These are phyloP conservation scores for Myoxocephalus aenaeus DNA, from an alignment of 2,797 vertebrate species.

Conservation along the genomic window DNA sequence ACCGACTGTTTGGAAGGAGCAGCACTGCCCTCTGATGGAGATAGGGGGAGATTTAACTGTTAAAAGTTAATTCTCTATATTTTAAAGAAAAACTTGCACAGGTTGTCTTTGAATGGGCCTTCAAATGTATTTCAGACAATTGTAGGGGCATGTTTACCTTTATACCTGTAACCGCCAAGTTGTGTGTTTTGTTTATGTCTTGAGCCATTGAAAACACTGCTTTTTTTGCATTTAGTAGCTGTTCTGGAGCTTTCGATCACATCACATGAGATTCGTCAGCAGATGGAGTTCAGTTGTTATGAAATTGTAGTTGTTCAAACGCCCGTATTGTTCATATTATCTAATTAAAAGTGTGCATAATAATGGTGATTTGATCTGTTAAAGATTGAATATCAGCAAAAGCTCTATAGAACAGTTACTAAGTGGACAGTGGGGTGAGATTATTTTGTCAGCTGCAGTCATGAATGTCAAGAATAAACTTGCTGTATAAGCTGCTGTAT, in stretches of 20 bases:
- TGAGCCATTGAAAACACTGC: background rate
- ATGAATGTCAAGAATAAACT: background rate
- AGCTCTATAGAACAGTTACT: background rate
- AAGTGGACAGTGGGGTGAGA: background rate
- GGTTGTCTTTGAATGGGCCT: background rate
- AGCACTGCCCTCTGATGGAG: conserved; percentile 62
- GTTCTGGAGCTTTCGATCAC: background rate
- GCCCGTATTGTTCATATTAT: background rate
- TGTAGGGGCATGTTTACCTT: background rate
- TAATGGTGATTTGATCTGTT: background rate
- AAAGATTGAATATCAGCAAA: background rate
- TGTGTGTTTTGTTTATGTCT: background rate
- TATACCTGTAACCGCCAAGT: background rate
- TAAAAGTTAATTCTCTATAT: background rate
- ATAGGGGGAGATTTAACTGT: background rate
- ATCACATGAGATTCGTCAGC: background rate
- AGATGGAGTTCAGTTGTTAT: background rate
- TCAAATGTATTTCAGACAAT: background rate
- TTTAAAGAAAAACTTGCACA: background rate
- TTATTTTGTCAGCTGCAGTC: background rate
- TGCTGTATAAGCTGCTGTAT: too few species aligned
- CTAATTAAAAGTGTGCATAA: background rate
- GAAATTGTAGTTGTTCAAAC: background rate
- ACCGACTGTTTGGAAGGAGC: background rate
- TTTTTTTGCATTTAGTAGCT: conserved; percentile 1